Base-by-base conservation (phyloP, 2,113 vertebrate genomes). In the Chamaetylas fuelleborni region DNA sequence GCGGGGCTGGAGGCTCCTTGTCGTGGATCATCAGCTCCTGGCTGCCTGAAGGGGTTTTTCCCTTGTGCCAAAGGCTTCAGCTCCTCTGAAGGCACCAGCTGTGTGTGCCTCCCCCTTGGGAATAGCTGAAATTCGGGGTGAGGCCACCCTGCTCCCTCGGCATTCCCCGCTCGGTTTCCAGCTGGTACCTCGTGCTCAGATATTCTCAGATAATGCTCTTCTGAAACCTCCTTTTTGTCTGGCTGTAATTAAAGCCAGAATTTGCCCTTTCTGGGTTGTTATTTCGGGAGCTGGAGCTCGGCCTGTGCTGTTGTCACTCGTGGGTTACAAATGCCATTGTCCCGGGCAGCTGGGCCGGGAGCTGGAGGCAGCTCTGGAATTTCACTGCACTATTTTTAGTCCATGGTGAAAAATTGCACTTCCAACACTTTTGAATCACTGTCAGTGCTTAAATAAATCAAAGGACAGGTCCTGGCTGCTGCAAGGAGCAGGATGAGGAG, bases 311-410 rank as follows among this genome's bases (percentile, higher is more conserved):
- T 23, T 95, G 89, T 50, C 29, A 48, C 93, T 92, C 1, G 26
- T 66, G 28, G 94, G 80, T 90, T 60, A 43, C 93, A 51, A 50
- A 76, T 94, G 93, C 93, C 96, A 72, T 93, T 96, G 96, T 96
- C 81, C 93, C 4, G 7, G 70, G 73, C 54, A 58, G 95, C 77
- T 0, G 0, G 81, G 93, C 50, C 23, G 25, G 1, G 91, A 1
- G 2, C 82, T 83, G 54, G 29, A 90, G 87, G 87, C 93, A 90
- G 87, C 93, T 94, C 93, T 67, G 96, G 93, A 95, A 95, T 96
- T 51, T 85, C 88, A 31, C 90, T 67, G 1, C 0, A 25, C 85
- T 96, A 91, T 96, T 94, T 95, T 95, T 93, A 96, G 95, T 31
- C 1, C 0, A 31, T 20, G 81, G 34, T 71, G 78, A 93, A 93